Percentiles rank a stretch among this genome's conserved stretches.
Evolutionary conservation across 1,140 invertebrate genomes (phyloP).

Genomic region (Leptinotarsa undecemlineata): DNA sequence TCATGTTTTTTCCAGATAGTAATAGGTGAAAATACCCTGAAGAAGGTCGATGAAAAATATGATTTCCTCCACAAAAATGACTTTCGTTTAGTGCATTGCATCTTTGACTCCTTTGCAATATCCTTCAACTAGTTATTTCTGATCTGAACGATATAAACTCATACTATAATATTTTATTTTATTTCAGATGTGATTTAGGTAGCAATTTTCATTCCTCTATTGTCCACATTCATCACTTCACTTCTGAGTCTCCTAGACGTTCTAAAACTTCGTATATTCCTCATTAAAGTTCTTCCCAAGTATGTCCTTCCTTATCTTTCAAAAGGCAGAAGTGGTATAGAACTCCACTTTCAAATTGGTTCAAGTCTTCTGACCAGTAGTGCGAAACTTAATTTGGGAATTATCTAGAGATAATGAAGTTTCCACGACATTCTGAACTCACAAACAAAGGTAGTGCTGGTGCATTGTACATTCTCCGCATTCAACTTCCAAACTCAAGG

Average conservation of each 20-base stretch:
- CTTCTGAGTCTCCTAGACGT: not conserved
- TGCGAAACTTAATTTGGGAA: constrained; percentile 31
- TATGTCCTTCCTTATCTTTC: not conserved
- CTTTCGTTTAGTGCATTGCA: too few relatives aligned
- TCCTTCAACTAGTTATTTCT: too few relatives aligned
- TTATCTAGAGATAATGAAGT: constrained; percentile 31
- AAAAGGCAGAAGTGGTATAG: constrained; percentile 14
- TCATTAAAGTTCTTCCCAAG: not conserved
- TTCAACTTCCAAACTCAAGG: constrained; percentile 10
- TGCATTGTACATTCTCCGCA: constrained; percentile 28
- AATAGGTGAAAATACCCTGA: too few relatives aligned
- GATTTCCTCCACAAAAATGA: too few relatives aligned
- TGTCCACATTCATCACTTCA: too few relatives aligned
- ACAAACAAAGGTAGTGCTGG: constrained; percentile 31
- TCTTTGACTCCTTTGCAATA: too few relatives aligned
- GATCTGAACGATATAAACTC: too few relatives aligned
- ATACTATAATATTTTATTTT: too few relatives aligned
- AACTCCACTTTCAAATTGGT: constrained; percentile 21
- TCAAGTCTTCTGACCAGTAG: constrained; percentile 27
- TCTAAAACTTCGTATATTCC: not conserved
- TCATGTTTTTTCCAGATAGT: too few relatives aligned
- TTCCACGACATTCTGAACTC: constrained; percentile 22
- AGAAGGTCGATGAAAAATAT: too few relatives aligned
- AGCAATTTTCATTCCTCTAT: too few relatives aligned
- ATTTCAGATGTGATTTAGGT: too few relatives aligned